These are phyloP conservation scores for Heterodera carotae DNA, from an alignment of 1,140 invertebrate species.

Conservation along the genomic window DNA sequence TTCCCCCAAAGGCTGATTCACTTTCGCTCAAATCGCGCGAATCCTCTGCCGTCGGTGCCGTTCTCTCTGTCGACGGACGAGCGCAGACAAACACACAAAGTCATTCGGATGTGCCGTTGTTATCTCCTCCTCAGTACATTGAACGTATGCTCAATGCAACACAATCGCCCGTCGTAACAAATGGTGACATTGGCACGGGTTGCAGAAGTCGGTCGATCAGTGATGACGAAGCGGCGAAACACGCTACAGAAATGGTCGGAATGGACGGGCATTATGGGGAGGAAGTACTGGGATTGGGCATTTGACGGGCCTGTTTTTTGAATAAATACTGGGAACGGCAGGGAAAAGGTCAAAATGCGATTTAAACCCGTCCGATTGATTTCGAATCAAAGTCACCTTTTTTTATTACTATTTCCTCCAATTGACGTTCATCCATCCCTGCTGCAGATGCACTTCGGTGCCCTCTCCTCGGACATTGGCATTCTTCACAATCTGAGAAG, in stretches of 20 bases:
- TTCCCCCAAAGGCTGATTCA: conserved; percentile 42
- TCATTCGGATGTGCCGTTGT: neutral
- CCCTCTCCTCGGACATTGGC: neutral
- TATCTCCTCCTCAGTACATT: neutral
- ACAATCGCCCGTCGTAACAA: neutral
- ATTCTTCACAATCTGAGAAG: neutral
- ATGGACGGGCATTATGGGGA: no score
- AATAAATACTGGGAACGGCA: no score
- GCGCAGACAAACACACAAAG: neutral
- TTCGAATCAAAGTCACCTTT: no score
- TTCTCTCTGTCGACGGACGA: conserved; percentile 10
- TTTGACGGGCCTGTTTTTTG: no score
- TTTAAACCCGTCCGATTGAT: no score
- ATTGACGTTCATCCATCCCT: no score
- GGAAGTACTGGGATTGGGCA: no score
- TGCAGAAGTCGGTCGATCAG: neutral
- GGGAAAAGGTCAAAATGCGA: no score
- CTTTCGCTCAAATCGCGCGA: conserved; percentile 57
- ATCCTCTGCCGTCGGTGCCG: conserved; percentile 41
- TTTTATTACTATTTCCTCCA: neutral
- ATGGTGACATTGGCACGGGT: neutral
- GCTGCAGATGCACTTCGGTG: neutral
- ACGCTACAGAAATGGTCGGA: neutral
- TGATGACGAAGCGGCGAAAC: neutral
- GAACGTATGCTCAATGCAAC: neutral